Percentiles rank a stretch among this genome's conserved stretches.
Evolutionary conservation across 1,140 invertebrate genomes (phyloP).

Genomic region (Drosophila nigromelanica): DNA sequence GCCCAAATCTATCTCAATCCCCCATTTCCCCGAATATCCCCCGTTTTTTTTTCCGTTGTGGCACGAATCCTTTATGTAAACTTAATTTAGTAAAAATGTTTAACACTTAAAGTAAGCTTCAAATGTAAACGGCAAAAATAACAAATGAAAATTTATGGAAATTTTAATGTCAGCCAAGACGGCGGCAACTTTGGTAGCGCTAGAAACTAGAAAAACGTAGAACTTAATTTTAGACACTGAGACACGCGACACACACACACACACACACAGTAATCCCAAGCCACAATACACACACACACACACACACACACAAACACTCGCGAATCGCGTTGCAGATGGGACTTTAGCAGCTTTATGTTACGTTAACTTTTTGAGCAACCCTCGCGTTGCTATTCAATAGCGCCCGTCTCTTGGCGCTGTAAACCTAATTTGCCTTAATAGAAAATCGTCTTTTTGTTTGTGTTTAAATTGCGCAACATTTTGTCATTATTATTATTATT

Average conservation of each 20-base stretch:
- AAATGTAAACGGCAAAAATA: not conserved
- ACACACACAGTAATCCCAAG: not conserved
- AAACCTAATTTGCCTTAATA: conserved; percentile 75
- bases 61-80: conserved; percentile 8
- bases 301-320: conserved; percentile 38
- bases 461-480: conserved; percentile 26
- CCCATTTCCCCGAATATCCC: not conserved
- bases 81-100: conserved; percentile 35
- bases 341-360: conserved; percentile 71
- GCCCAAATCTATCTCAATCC: not conserved
- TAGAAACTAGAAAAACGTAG: conserved; percentile 4
- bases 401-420: conserved; percentile 35
- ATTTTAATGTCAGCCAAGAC: conserved; percentile 31
- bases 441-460: conserved; percentile 57
- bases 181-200: conserved; percentile 1
- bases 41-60: not conserved
- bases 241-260: conserved; percentile 35
- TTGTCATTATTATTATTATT: conserved; percentile 22
- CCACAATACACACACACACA: conserved; percentile 44
- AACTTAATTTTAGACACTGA: conserved; percentile 27
- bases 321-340: conserved; percentile 5
- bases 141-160: conserved; percentile 4
- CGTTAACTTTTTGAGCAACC: conserved; percentile 48
- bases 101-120: conserved; percentile 37
- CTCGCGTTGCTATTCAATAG: conserved; percentile 3